Conservation (phyloP, 2,888 invertebrate genomes). For the Cremastinae sp. region DNA sequence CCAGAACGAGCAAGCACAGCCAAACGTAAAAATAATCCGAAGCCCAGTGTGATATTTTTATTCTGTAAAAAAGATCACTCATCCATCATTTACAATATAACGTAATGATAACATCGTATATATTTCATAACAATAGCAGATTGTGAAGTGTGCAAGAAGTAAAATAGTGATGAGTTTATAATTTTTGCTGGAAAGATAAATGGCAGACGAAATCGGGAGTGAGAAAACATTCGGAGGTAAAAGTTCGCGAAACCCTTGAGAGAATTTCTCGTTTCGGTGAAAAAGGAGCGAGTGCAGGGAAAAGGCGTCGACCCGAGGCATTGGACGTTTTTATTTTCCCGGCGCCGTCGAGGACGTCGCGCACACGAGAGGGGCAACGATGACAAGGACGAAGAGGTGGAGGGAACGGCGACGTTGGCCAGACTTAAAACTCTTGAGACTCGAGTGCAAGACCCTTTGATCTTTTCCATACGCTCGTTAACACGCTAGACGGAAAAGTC, state of each 20-base stretch:
- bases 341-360: background rate
- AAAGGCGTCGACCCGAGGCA: slow-evolving; percentile 9
- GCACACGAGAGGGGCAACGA: slow-evolving; percentile 10
- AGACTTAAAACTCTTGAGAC: slow-evolving; percentile 26
- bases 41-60: too few relatives aligned
- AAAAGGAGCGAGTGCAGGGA: background rate
- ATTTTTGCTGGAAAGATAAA: background rate
- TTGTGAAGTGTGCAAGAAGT: background rate
- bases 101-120: too few relatives aligned
- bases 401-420: background rate
- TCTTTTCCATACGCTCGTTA: slow-evolving; percentile 41
- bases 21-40: too few relatives aligned
- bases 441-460: slow-evolving; percentile 17
- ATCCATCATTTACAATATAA: slow-evolving; percentile 14
- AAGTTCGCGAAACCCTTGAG: background rate
- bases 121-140: background rate
- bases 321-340: slow-evolving; percentile 26
- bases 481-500: slow-evolving; percentile 13
- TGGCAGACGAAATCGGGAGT: background rate
- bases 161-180: background rate
- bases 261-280: slow-evolving; percentile 7
- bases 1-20: too few relatives aligned
- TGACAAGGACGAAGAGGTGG: slow-evolving; percentile 5
- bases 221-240: slow-evolving; percentile 15
- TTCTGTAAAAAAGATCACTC: too few relatives aligned